Base-by-base conservation (phyloP, 2,113 vertebrate genomes). In the Perca flavescens region DNA sequence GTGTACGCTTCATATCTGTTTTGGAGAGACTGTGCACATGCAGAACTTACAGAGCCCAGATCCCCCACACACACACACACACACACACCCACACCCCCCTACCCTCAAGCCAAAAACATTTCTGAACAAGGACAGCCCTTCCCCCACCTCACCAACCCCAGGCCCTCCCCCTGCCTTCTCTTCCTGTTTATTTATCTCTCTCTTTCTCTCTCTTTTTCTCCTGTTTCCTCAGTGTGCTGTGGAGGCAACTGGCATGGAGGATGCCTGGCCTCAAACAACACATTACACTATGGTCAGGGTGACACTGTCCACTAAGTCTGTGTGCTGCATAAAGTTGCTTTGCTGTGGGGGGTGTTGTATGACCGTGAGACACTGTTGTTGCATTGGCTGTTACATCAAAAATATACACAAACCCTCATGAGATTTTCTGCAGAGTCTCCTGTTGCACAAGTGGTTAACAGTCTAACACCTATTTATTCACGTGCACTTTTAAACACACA, bases 151-250 rank as follows among this genome's bases (percentile, higher is more conserved):
- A 0, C 76, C 73, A 85, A 76, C 77, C 46, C 74, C 58, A 19
- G 47, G 64, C 84, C 86, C 88, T 68, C 78, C 83, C 80, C 86
- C 81, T 79, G 71, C 79, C 89, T 91, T 66, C 85, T 89, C 90
- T 94, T 94, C 94, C 93, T 94, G 93, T 95, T 94, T 95, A 94
- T 93, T 89, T 91, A 88, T 87, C 75, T 93, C 49, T 80, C 81
- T 73, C 34, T 40, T 22, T 92, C 87, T 86, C 76, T 92, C 50
- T 82, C 80, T 58, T 82, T 62, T 87, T 79, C 78, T 52, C 88
- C 78, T 57, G 85, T 89, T 91, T 89, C 88, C 88, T 86, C 58
- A 61, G 21, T 79, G 77, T 66, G 53, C 84, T 77, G 56, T 72
- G 69, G 64, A 74, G 79, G 74, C 80, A 76, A 86, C 79, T 83